Conservation (phyloP, 1,140 invertebrate species). For the Coboldia fuscipes region DNA sequence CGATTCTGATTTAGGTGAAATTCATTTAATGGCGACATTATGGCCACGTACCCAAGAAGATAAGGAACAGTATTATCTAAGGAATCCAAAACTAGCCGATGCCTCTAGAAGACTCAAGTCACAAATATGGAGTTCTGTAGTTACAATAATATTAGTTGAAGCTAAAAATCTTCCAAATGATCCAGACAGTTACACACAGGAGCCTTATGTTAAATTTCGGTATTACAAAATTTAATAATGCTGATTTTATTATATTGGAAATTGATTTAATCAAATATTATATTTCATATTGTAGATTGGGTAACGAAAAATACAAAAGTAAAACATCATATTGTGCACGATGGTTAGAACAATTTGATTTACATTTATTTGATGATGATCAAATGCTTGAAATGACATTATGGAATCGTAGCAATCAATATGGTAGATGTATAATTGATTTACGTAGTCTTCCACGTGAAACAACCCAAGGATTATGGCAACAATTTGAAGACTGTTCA, state of each 20-base stretch:
- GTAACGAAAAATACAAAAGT: slow-evolving; percentile 95
- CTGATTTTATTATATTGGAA: too few relatives aligned
- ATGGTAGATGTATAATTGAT: slow-evolving; percentile 62
- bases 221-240: too few relatives aligned
- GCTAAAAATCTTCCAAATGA: slow-evolving; percentile 75
- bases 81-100: slow-evolving; percentile 49
- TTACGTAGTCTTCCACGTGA: slow-evolving; percentile 68
- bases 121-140: slow-evolving; percentile 87
- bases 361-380: slow-evolving; percentile 75
- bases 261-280: neutral
- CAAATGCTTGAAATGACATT: slow-evolving; percentile 15
- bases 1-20: slow-evolving; percentile 49
- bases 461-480: slow-evolving; percentile 74
- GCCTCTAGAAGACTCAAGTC: slow-evolving; percentile 63
- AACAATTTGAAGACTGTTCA: slow-evolving; percentile 69
- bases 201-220: slow-evolving; percentile 95
- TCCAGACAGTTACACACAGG: slow-evolving; percentile 65
- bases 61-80: slow-evolving; percentile 76
- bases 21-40: slow-evolving; percentile 57
- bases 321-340: slow-evolving; percentile 71
- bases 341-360: slow-evolving; percentile 95
- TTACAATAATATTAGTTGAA: slow-evolving; percentile 89
- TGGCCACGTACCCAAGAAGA: slow-evolving; percentile 80
- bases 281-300: slow-evolving; percentile 41
- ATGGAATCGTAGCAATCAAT: slow-evolving; percentile 17